These are phyloP conservation scores for Oreortyx pictus DNA, from an alignment of 2,797 vertebrate genomes.

Conservation along the genomic window DNA sequence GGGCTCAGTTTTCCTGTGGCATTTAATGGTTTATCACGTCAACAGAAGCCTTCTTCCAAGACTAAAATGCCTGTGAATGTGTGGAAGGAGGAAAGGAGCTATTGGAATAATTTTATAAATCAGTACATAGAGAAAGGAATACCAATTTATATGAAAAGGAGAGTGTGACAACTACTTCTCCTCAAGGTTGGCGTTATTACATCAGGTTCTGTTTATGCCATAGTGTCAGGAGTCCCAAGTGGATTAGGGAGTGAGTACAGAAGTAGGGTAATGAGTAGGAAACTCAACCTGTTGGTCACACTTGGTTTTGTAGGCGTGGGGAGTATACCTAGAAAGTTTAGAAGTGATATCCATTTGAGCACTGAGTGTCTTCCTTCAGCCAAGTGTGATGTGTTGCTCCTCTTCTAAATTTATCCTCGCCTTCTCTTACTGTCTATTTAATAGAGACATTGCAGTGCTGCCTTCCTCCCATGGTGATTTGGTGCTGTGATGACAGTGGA, in stretches of 20 bases:
- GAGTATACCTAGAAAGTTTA: neutral
- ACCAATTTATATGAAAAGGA: neutral
- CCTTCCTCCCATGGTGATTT: neutral
- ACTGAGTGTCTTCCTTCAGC: accelerated
- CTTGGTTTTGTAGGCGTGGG: neutral
- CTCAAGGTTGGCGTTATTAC: neutral
- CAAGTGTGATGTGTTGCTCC: neutral
- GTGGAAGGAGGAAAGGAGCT: slow-evolving; percentile 14
- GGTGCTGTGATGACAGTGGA: neutral
- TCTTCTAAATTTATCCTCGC: neutral
- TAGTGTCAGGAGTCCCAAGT: neutral
- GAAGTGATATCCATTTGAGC: neutral
- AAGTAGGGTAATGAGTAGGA: neutral
- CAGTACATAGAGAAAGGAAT: neutral
- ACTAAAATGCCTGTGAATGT: neutral
- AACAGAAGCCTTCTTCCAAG: neutral
- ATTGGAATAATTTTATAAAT: slow-evolving; percentile 4
- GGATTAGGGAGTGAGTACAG: neutral
- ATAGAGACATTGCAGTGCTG: neutral
- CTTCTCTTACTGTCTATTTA: neutral
- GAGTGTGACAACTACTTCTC: neutral
- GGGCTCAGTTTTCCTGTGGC: slow-evolving; percentile 33
- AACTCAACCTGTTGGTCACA: accelerated
- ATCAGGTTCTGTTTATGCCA: neutral
- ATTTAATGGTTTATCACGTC: slow-evolving; percentile 3